Evolutionary conservation across 2,797 vertebrate genomes (phyloP), one percentile per base, ranked within the genome.

Genomic region (Macropodus opercularis): DNA sequence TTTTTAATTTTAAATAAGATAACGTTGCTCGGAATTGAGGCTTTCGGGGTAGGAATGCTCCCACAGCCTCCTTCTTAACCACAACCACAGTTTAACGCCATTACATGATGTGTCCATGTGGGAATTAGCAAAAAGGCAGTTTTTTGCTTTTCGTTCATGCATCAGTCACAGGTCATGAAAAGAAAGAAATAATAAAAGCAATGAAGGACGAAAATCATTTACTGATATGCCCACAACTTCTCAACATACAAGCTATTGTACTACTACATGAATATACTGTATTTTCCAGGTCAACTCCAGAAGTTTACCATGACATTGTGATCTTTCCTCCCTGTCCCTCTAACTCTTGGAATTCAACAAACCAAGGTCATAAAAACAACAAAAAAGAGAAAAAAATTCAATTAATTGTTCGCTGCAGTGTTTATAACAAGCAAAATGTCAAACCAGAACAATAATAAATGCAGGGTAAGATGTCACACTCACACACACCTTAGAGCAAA

Each of bases 381-480:
- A n/a, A n/a, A 48, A 64, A 48, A 61, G 31, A 64, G 64, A 32
- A 15, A 59, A 60, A 71, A 49, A 21, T 39, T 56, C 39, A 4
- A 14, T 32, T 12, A 60, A 66, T 53, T 62, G 41, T 29, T 67
- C 62, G 65, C 40, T 19, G 31, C 3, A 11, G 58, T 60, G 71
- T 83, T 78, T 72, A 56, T 34, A 70, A 59, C 35, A 26, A 72
- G 49, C 26, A 68, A 62, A 75, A 72, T 62, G 63, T 74, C 64
- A 64, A 59, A 52, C 46, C 57, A 26, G 41, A 52, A 21, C 49
- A 67, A 72, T 83, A 70, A 69, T 79, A 64, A 65, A 66, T 67
- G 41, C 49, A 59, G 29, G 21, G 19, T 46, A 53, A 67, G 56
- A 36, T 62, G 58, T 44, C 55, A 39, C 19, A 62, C 55, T 17